Evolutionary conservation across 1,140 invertebrate species (phyloP), one percentile per base, ranked within the genome.

Genomic region (Notospermus geniculatus): DNA sequence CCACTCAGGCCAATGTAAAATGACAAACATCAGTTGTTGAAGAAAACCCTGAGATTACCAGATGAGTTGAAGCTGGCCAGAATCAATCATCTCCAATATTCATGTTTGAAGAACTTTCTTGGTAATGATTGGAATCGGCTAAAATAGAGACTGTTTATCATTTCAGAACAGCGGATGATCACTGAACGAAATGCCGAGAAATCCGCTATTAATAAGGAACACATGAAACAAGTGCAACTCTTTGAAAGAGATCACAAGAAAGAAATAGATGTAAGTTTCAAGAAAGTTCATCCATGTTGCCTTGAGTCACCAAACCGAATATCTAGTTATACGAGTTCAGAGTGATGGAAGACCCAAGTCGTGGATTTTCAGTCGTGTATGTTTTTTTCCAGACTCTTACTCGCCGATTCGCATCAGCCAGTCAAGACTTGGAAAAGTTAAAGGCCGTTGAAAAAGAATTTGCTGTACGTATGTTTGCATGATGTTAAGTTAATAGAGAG

Each of bases 181-280:
- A 67, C 71, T 32, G 77, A 79, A 41, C 70, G 60, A 30, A 71
- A 69, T 59, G 55, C 66, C 32, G 77, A 77, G 54, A 71, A 61
- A 46, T 60, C 67, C 19, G 54, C 59, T 2, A 46, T 65, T 36
- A 62, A 55, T 36, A 74, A 73, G 60, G 75, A 78, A 25, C 68
- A 75, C 39, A 67, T 71, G n/a, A 64, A 69, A 56, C 54, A 67
- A 2, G 64, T 77, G 13, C 71, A 75, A 9, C 45, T 50, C 27
- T 59, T 77, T 58, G 66, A 70, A 57, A 75, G 70, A 54, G 74
- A 76, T 62, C 71, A 79, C 66, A 76, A 73, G 45, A 75, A 74
- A 58, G 75, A 79, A 60, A 36, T 78, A 17, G 75, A 79, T 62
- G 77, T 79, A 62, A 57, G 71, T 71, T n/a, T 23, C 19, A 2